phyloP scores from a whole-genome alignment of 2,113 vertebrate genomes.

The Hemichromis elongatus region DNA sequence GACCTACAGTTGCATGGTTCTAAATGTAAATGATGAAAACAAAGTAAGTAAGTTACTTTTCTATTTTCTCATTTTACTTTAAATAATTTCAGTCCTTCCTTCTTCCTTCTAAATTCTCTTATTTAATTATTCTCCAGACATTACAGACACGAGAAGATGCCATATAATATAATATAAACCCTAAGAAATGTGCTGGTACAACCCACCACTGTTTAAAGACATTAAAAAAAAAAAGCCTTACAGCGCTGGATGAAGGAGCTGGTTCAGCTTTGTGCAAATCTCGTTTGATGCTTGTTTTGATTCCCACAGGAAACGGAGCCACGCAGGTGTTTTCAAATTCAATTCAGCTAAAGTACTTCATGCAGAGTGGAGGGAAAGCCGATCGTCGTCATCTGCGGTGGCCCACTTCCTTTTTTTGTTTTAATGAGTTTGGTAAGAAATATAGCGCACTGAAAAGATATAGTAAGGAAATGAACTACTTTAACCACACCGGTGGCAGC shows the following conservation, averaged over 20 bases:
- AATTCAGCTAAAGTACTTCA: not conserved
- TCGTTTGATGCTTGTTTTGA: not conserved
- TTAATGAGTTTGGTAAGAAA: not conserved
- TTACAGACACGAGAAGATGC: not conserved
- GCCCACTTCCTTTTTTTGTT: not conserved
- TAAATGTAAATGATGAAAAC: not conserved
- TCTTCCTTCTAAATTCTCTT: not conserved
- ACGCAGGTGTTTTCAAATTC: not conserved
- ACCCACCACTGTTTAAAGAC: not conserved
- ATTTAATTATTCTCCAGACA: not conserved
- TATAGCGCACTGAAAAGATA: not conserved
- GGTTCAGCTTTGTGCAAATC: not conserved
- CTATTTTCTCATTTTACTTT: not conserved
- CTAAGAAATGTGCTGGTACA: not conserved
- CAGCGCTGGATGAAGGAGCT: not conserved
- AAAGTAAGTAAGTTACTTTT: not conserved
- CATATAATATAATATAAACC: not conserved
- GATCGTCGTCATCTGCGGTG: not conserved
- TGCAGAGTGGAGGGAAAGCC: rapidly evolving
- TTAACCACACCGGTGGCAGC: not conserved
- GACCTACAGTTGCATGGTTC: not conserved
- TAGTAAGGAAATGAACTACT: not conserved
- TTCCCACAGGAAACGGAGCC: not conserved
- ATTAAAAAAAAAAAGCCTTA: not conserved
- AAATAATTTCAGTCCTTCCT: too few species aligned